Evolutionary conservation across 1,140 invertebrate genomes (phyloP).

Genomic region (Cyclina sinensis): DNA sequence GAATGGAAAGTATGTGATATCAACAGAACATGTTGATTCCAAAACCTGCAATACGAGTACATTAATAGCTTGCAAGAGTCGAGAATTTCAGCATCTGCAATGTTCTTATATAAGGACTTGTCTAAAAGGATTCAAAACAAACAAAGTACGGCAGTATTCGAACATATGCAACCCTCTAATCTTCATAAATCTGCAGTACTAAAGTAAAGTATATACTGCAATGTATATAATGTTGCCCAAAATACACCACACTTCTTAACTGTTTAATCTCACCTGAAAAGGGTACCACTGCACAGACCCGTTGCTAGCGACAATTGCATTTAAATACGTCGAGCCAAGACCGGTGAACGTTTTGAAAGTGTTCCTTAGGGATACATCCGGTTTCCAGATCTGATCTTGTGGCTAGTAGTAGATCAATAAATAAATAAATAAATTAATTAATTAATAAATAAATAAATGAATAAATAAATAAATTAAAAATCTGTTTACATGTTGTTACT

Average conservation of each 20-base stretch:
- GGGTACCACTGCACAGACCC: slow-evolving; percentile 29
- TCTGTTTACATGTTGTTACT: not conserved
- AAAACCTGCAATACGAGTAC: slow-evolving; percentile 96
- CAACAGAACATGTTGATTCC: slow-evolving; percentile 98
- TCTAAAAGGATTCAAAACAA: too few relatives aligned
- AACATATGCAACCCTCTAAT: too few relatives aligned
- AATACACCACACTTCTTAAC: too few relatives aligned
- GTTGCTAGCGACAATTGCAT: not conserved
- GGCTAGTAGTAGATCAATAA: slow-evolving; percentile 2
- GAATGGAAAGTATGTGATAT: slow-evolving; percentile 97
- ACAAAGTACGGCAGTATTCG: too few relatives aligned
- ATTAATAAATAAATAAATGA: not conserved
- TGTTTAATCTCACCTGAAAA: slow-evolving; percentile 19
- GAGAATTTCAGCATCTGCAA: too few relatives aligned
- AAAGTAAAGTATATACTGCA: too few relatives aligned
- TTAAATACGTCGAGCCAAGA: slow-evolving; percentile 39
- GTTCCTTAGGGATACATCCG: slow-evolving; percentile 66
- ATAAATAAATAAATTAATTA: too few relatives aligned
- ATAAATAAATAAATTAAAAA: not conserved
- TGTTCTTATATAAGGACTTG: too few relatives aligned
- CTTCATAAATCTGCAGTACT: too few relatives aligned
- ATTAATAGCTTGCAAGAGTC: too few relatives aligned
- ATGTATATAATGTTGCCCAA: too few relatives aligned
- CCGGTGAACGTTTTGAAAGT: slow-evolving; percentile 58
- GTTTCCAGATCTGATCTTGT: slow-evolving; percentile 70